These are phyloP conservation scores for Lacerta viridis DNA, from an alignment of 2,797 vertebrate species.

Conservation along the genomic window DNA sequence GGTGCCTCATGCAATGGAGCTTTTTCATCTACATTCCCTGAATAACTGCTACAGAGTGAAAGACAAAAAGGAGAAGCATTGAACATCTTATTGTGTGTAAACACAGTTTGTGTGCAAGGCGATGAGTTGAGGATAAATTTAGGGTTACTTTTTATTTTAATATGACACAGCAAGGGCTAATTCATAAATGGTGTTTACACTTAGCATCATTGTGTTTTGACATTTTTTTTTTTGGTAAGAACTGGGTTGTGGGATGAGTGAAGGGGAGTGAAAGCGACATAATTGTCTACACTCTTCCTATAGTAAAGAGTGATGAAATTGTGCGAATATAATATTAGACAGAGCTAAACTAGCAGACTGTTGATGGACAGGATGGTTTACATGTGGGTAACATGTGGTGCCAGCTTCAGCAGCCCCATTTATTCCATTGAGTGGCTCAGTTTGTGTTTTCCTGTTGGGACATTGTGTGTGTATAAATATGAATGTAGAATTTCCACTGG, in stretches of 20 bases:
- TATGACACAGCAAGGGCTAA: too few species aligned
- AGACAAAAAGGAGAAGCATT: not conserved
- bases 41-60: not conserved
- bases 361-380: not conserved
- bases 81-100: not conserved
- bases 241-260: not conserved
- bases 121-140: not conserved
- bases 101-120: not conserved
- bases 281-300: not conserved
- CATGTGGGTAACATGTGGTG: not conserved
- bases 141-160: not conserved
- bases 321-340: not conserved
- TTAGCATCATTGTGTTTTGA: not conserved
- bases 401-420: not conserved
- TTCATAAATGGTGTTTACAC: not conserved
- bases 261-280: not conserved
- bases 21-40: not conserved
- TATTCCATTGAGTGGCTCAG: not conserved
- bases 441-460: not conserved
- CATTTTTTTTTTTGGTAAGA: not conserved
- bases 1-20: not conserved
- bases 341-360: not conserved
- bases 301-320: not conserved
- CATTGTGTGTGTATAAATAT: not conserved
- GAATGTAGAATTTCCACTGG: not conserved